A percentile compares a stretch with the other conserved stretches of the same genome.
phyloP scores from a whole-genome alignment of 1,140 invertebrate species.

The Copidosoma floridanum region DNA sequence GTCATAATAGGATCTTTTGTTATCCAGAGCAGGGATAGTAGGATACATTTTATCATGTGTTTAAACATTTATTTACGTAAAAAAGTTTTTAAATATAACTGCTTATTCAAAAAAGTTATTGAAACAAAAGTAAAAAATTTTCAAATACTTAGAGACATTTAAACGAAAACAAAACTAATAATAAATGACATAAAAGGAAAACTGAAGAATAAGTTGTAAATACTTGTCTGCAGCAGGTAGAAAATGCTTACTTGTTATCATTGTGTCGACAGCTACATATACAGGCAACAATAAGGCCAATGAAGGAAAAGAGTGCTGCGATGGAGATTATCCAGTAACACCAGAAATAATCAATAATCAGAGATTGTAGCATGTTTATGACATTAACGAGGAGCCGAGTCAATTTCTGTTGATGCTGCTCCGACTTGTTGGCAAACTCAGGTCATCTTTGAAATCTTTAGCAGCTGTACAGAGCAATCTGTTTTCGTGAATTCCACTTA shows the following conservation, averaged over 20 bases:
- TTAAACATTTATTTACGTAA: too few species aligned
- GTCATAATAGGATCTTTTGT: slow-evolving; percentile 34
- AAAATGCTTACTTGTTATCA: slow-evolving; percentile 46
- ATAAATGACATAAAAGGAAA: not conserved
- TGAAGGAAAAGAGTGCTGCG: slow-evolving; percentile 46
- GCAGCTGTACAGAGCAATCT: too few species aligned
- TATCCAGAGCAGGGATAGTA: not conserved
- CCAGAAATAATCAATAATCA: slow-evolving; percentile 42
- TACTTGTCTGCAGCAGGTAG: too few species aligned
- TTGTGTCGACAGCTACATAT: slow-evolving; percentile 52
- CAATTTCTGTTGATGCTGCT: too few species aligned
- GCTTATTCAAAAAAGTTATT: not conserved
- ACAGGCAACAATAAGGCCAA: slow-evolving; percentile 49
- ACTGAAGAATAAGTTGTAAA: not conserved
- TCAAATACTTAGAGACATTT: too few species aligned
- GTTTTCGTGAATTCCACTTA: too few species aligned
- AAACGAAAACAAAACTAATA: too few species aligned
- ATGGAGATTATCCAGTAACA: slow-evolving; percentile 49
- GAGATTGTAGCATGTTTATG: slow-evolving; percentile 37
- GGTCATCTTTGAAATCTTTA: too few species aligned
- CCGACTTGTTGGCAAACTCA: too few species aligned
- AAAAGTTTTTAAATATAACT: too few species aligned
- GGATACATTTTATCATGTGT: too few species aligned
- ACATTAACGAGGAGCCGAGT: too few species aligned
- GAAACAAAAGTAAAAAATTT: not conserved